Evolutionary conservation across 2,888 invertebrate species (phyloP), one percentile per base, ranked within the genome.

Genomic region (Drosophila gaucha): DNA sequence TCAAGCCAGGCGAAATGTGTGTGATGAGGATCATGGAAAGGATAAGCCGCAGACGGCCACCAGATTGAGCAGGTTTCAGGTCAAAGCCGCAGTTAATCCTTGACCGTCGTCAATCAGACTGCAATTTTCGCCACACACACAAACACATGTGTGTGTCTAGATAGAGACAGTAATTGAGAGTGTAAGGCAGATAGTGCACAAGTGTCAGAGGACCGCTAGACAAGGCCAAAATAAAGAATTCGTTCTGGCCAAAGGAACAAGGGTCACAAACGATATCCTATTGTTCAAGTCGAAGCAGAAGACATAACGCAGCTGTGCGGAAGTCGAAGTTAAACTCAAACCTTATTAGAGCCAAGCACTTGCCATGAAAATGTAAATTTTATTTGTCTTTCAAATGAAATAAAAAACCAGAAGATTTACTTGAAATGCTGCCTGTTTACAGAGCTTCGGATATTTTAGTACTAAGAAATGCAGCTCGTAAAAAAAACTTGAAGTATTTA

Each of bases 151-250:
- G n/a, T n/a, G n/a, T n/a, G n/a, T n/a, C 22, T 22, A 30, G 28
- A n/a, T 30, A 38, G 22, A 12, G 55, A 58, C 46, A 54, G 44
- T 36, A 67, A 54, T 39, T 41, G 49, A 39, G 49, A 54, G 62
- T 38, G 44, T 9, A 18, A 9, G 43, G 14, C 36, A 24, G 36
- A 36, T 39, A 31, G 46, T 3, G 41, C 76, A 80, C 88, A 89
- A 89, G 89, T 90, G 89, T 76, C 76, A 62, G 77, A 74, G 10
- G 38, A 24, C 16, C 49, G 86, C 84, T 89, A 84, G 87, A 77
- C 74, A 70, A 84, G 73, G 74, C 78, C 71, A 77, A 72, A 74
- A 69, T 67, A 76, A 63, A 64, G 57, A 67, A 83, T 72, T 76
- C 47, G 70, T 83, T 70, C 70, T 60, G 67, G 63, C 50, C 39